Percentiles rank a stretch among this genome's conserved stretches.
Conservation (phyloP, 2,888 invertebrate genomes). For the Pammene fasciana region DNA sequence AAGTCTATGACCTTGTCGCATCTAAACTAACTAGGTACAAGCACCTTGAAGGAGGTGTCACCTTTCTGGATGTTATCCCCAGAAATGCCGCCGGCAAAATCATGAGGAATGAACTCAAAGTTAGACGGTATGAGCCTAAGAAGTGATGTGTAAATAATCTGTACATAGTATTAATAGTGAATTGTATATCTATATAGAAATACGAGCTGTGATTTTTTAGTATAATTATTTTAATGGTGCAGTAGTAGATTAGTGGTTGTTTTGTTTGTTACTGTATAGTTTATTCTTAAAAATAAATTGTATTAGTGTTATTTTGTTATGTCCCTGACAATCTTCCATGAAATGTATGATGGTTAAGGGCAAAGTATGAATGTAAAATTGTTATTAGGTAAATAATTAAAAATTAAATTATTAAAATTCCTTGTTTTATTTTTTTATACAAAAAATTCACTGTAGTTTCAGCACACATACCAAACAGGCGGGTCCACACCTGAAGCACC, state of each 20-base stretch:
- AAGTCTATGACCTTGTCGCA: slow-evolving; percentile 83
- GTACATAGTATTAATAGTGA: slow-evolving; percentile 30
- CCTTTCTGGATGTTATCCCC: slow-evolving; percentile 87
- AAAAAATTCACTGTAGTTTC: slow-evolving; percentile 17
- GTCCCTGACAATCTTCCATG: slow-evolving; percentile 25
- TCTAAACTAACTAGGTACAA: slow-evolving; percentile 89
- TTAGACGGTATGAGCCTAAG: slow-evolving; percentile 53
- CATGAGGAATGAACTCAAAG: slow-evolving; percentile 86
- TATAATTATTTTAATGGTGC: slow-evolving; percentile 13
- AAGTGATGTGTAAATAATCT: slow-evolving; percentile 43
- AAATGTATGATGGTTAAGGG: slow-evolving; percentile 31
- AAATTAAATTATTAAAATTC: slow-evolving; percentile 44
- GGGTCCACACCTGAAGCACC: too few species aligned
- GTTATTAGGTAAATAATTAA: slow-evolving; percentile 45
- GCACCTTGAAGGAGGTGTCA: slow-evolving; percentile 87
- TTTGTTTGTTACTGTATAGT: slow-evolving; percentile 12
- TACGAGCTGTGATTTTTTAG: slow-evolving; percentile 40
- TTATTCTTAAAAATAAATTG: slow-evolving; percentile 8
- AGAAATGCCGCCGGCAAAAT: slow-evolving; percentile 91
- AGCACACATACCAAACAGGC: background rate
- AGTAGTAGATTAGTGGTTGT: slow-evolving; percentile 8
- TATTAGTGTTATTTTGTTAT: slow-evolving; percentile 19
- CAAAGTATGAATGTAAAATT: slow-evolving; percentile 20
- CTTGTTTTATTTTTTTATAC: slow-evolving; percentile 38
- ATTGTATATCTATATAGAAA: slow-evolving; percentile 35